phyloP scores from a whole-genome alignment of 2,888 invertebrate genomes.

The Spodoptera littoralis region DNA sequence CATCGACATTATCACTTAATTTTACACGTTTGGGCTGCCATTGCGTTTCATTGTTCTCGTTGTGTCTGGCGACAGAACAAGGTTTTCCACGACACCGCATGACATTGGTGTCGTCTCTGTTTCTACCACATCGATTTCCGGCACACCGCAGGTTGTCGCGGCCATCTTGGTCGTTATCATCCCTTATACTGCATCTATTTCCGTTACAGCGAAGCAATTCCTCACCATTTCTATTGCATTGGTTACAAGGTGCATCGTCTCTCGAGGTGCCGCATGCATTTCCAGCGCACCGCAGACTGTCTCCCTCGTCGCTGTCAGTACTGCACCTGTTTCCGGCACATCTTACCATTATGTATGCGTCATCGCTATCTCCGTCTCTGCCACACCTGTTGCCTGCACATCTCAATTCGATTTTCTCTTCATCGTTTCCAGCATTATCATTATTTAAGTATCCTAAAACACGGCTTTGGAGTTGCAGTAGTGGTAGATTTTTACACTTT shows the following conservation, averaged over 20 bases:
- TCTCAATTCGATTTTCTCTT: not conserved
- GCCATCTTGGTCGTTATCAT: not conserved
- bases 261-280: conserved; percentile 5
- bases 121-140: conserved; percentile 1
- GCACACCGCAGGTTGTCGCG: conserved; percentile 4
- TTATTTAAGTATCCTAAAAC: not conserved
- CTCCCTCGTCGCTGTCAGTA: conserved; percentile 3
- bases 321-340: conserved; percentile 3
- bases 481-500: no score
- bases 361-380: not conserved
- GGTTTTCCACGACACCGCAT: conserved; percentile 9
- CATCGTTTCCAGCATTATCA: conserved; percentile 9
- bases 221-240: no score
- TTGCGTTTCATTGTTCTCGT: conserved; percentile 18
- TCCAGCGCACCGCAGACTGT: conserved; percentile 1
- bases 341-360: not conserved
- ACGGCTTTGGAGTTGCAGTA: no score
- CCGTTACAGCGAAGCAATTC: not conserved
- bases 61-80: conserved; percentile 6
- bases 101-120: not conserved
- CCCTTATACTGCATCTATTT: not conserved
- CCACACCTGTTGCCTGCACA: conserved; percentile 14
- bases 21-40: conserved; percentile 51
- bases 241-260: no score
- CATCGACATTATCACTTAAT: conserved; percentile 62